phyloP scores from a whole-genome alignment of 2,888 invertebrate species.

The Tetragonisca angustula region DNA sequence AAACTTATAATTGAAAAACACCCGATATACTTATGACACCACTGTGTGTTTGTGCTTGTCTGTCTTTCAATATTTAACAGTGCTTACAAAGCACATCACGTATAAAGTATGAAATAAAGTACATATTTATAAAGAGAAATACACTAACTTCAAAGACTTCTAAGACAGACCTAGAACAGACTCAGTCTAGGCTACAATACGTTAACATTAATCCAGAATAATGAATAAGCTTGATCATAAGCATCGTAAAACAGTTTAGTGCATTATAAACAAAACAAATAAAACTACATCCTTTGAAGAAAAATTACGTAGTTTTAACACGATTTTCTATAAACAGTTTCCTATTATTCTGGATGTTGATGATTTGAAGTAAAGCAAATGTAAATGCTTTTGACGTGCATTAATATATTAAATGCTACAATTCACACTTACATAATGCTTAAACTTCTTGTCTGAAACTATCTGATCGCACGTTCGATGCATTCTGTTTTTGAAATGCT shows the following conservation, averaged over 20 bases:
- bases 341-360: constrained; percentile 81
- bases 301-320: constrained; percentile 45
- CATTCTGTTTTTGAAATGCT: constrained; percentile 32
- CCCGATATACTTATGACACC: constrained; percentile 83
- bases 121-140: constrained; percentile 55
- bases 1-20: constrained; percentile 74
- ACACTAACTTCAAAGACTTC: constrained; percentile 59
- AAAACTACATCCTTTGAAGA: constrained; percentile 69
- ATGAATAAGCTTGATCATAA: constrained; percentile 75
- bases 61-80: constrained; percentile 77
- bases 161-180: constrained; percentile 84
- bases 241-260: constrained; percentile 68
- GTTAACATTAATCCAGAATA: constrained; percentile 82
- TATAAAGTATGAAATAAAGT: constrained; percentile 58
- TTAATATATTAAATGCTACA: constrained; percentile 39
- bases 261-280: constrained; percentile 73
- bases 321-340: constrained; percentile 55
- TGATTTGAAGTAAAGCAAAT: constrained; percentile 75
- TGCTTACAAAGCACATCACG: constrained; percentile 64
- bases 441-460: constrained; percentile 73
- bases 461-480: constrained; percentile 77
- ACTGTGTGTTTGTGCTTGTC: constrained; percentile 84
- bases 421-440: constrained; percentile 76
- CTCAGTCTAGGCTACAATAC: constrained; percentile 83
- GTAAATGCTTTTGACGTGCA: constrained; percentile 72